Evolutionary conservation across 2,113 vertebrate species (phyloP).

Genomic region (Seriola rivoliana): DNA sequence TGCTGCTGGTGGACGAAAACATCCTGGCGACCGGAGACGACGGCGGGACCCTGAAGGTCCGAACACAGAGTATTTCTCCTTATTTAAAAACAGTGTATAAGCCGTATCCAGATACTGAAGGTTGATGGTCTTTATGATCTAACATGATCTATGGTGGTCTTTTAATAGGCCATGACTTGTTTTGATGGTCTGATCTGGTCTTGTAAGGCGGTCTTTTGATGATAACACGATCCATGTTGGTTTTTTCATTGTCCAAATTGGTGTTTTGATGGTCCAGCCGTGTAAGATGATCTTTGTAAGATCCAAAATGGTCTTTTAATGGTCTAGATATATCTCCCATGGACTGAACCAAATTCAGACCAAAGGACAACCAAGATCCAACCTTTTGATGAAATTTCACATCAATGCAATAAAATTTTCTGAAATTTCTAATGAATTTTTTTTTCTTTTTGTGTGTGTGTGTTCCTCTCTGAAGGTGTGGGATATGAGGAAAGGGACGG

Average conservation of each 20-base stretch:
- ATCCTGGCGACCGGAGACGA: slow-evolving; percentile 95
- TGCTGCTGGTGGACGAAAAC: slow-evolving; percentile 92
- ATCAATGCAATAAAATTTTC: too few species aligned
- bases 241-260: too few species aligned
- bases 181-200: not conserved
- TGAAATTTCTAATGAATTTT: too few species aligned
- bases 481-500: slow-evolving; percentile 91
- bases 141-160: too few species aligned
- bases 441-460: not conserved
- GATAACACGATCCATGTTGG: too few species aligned
- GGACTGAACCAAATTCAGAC: too few species aligned
- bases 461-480: slow-evolving; percentile 78
- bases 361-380: too few species aligned
- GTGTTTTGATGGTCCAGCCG: not conserved
- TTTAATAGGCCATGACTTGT: too few species aligned
- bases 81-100: not conserved
- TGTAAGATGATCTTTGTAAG: not conserved
- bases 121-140: not conserved
- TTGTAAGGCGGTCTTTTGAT: not conserved
- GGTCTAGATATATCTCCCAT: too few species aligned
- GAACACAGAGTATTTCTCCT: not conserved
- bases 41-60: slow-evolving; percentile 88
- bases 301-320: too few species aligned
- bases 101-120: not conserved
- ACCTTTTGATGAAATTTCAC: too few species aligned